Percentiles rank a stretch among this genome's conserved stretches.
Evolutionary conservation across 2,113 vertebrate species (phyloP).

Genomic region (Cottus gobio): DNA sequence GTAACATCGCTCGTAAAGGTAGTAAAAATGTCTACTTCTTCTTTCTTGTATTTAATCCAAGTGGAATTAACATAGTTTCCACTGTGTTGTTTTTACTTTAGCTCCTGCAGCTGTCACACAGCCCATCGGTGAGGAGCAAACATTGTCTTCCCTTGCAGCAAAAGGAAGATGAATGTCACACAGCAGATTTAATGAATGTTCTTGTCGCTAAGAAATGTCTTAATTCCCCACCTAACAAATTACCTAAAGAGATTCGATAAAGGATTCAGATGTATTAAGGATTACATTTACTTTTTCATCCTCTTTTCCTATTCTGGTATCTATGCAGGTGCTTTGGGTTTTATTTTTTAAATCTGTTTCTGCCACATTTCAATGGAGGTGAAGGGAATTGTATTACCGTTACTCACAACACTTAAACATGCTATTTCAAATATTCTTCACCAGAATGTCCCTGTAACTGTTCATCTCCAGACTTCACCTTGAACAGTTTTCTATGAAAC

Average conservation of each 20-base stretch:
- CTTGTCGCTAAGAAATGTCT: not conserved
- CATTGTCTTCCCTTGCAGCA: not conserved
- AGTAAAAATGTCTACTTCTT: not conserved
- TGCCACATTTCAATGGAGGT: not conserved
- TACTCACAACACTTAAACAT: not conserved
- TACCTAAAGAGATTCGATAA: not conserved
- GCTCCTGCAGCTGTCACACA: not conserved
- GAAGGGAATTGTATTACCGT: not conserved
- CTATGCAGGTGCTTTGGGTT: not conserved
- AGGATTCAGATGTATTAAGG: not conserved
- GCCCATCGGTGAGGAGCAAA: not conserved
- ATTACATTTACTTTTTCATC: not conserved
- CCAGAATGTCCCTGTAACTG: not conserved
- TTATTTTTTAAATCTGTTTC: not conserved
- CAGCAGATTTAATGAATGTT: not conserved
- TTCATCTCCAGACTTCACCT: not conserved
- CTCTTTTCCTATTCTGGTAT: not conserved
- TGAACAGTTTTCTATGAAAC: not conserved
- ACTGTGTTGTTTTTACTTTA: not conserved
- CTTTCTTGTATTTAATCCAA: not conserved
- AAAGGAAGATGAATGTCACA: not conserved
- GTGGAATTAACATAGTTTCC: not conserved
- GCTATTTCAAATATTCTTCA: not conserved
- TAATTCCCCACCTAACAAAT: not conserved
- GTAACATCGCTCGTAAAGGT: not conserved